Evolutionary conservation across 92 coral and sea anemone genomes (phyloP).

Genomic region (Paramuricea clavata): DNA sequence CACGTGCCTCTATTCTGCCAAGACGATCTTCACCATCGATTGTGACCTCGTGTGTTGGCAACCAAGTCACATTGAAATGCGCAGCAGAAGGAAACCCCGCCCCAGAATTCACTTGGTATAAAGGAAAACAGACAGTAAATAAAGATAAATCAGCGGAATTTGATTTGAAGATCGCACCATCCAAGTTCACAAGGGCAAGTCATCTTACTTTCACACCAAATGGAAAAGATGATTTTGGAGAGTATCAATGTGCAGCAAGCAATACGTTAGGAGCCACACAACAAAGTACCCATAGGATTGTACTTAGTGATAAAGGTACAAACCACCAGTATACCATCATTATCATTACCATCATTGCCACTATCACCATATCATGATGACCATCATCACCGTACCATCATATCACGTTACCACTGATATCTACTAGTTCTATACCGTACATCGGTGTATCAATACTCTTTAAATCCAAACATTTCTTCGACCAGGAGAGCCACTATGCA

Average conservation of each 20-base stretch:
- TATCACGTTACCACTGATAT: no score
- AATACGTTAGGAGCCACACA: slow-evolving; percentile 43
- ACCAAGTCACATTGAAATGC: slow-evolving; percentile 42
- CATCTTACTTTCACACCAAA: slow-evolving; percentile 39
- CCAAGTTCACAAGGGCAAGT: slow-evolving; percentile 40
- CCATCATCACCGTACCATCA: no score
- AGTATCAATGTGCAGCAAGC: slow-evolving; percentile 39
- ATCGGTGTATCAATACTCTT: no score
- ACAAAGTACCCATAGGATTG: slow-evolving; percentile 30
- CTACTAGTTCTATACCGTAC: no score
- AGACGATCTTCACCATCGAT: slow-evolving; percentile 10
- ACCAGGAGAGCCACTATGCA: slow-evolving; percentile 19
- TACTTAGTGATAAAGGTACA: slow-evolving; percentile 27
- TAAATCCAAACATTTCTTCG: not conserved
- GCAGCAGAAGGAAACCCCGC: slow-evolving; percentile 46
- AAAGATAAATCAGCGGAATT: slow-evolving; percentile 33
- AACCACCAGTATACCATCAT: no score
- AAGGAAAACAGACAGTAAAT: slow-evolving; percentile 20
- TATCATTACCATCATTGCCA: no score
- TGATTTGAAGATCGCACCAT: slow-evolving; percentile 22
- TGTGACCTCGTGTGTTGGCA: slow-evolving; percentile 32
- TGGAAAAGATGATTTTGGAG: slow-evolving; percentile 35
- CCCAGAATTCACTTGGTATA: slow-evolving; percentile 44
- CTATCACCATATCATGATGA: no score
- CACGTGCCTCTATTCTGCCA: slow-evolving; percentile 29